A percentile compares a stretch with the other conserved stretches of the same genome.
Evolutionary conservation across 2,888 invertebrate species (phyloP).

Genomic region (Dryocosmus kuriphilus): DNA sequence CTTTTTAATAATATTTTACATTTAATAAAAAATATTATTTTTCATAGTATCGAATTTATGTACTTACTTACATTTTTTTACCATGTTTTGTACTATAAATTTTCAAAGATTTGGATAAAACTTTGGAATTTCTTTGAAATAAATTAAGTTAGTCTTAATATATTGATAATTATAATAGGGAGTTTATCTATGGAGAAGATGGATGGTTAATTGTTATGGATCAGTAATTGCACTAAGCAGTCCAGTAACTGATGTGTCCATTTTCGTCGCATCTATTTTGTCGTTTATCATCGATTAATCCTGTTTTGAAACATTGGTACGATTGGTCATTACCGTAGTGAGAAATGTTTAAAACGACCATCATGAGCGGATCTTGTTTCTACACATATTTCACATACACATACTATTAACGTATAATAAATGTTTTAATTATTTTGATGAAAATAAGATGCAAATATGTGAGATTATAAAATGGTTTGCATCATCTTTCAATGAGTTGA

Average conservation of each 20-base stretch:
- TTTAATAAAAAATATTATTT: too few relatives aligned
- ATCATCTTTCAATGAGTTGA: neutral
- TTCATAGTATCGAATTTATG: too few relatives aligned
- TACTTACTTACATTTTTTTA: too few relatives aligned
- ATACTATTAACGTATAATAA: too few relatives aligned
- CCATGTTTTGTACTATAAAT: too few relatives aligned
- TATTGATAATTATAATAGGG: neutral
- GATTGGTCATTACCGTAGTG: neutral
- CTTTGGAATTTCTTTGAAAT: neutral
- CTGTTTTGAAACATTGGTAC: constrained; percentile 5
- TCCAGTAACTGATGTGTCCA: neutral
- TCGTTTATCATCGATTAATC: neutral
- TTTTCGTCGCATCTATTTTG: neutral
- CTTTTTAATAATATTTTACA: too few relatives aligned
- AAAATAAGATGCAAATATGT: neutral
- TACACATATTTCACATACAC: neutral
- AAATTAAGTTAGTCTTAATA: neutral
- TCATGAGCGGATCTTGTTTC: neutral
- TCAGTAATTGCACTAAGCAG: neutral
- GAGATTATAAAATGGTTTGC: neutral
- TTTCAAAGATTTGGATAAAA: too few relatives aligned
- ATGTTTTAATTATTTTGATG: too few relatives aligned
- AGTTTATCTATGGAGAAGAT: too few relatives aligned
- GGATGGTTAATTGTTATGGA: neutral
- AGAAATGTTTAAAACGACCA: constrained; percentile 15